These are phyloP conservation scores for Plectus sambesii DNA, from an alignment of 1,140 invertebrate species.

Conservation along the genomic window DNA sequence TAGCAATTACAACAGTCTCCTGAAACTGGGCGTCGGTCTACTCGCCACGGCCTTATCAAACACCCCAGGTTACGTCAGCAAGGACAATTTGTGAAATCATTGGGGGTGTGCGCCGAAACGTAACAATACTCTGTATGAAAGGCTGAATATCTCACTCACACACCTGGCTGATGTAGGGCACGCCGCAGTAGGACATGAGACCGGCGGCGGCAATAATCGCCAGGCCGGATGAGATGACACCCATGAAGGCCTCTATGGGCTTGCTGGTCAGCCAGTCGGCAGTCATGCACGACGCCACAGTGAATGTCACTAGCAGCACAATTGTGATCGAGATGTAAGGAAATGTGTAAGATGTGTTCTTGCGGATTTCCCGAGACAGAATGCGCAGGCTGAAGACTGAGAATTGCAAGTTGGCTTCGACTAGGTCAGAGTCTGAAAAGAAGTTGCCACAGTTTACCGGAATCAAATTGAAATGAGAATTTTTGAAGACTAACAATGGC, in stretches of 20 bases:
- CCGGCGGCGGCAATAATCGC: slow-evolving; percentile 30
- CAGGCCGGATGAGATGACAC: slow-evolving; percentile 31
- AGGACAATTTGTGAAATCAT: too few relatives aligned
- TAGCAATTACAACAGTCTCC: too few relatives aligned
- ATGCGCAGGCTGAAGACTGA: slow-evolving; percentile 39
- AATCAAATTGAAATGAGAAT: too few relatives aligned
- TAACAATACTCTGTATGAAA: too few relatives aligned
- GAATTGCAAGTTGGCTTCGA: slow-evolving; percentile 19
- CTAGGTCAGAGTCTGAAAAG: slow-evolving; percentile 26
- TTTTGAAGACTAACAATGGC: too few relatives aligned
- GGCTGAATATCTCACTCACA: too few relatives aligned
- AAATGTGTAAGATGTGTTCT: slow-evolving; percentile 43
- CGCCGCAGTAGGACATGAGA: slow-evolving; percentile 28
- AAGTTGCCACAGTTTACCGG: slow-evolving; percentile 31
- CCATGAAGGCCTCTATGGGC: slow-evolving; percentile 37
- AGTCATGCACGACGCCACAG: slow-evolving; percentile 42
- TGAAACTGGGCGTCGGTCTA: too few relatives aligned
- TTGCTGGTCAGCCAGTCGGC: slow-evolving; percentile 43
- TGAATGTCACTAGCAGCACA: slow-evolving; percentile 37
- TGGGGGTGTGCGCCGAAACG: too few relatives aligned
- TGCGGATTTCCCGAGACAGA: slow-evolving; percentile 42
- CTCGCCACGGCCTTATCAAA: too few relatives aligned
- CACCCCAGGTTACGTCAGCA: too few relatives aligned
- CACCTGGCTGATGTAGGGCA: slow-evolving; percentile 39
- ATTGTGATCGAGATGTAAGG: slow-evolving; percentile 42